Percentiles rank a stretch among this genome's conserved stretches.
Conservation (phyloP, 2,797 vertebrate species). For the Gorsachius magnificus region DNA sequence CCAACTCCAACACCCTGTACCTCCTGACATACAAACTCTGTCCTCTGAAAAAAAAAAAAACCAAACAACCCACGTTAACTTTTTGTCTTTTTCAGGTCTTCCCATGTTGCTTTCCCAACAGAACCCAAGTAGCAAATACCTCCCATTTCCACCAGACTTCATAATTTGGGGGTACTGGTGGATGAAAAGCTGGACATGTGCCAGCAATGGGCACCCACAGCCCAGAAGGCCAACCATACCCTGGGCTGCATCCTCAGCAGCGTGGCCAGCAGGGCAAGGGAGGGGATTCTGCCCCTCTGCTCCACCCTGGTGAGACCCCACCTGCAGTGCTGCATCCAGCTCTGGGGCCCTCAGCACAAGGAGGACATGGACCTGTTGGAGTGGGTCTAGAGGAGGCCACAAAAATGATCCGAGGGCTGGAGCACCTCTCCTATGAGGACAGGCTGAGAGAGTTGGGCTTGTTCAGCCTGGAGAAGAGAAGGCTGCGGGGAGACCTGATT, state of each 20-base stretch:
- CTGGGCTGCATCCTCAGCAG: background rate
- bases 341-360: fast-evolving
- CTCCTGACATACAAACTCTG: background rate
- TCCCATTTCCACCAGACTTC: background rate
- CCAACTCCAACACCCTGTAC: background rate
- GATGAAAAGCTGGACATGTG: background rate
- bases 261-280: fast-evolving
- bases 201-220: fast-evolving
- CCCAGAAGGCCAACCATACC: background rate
- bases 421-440: background rate
- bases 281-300: background rate
- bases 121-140: background rate
- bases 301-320: background rate
- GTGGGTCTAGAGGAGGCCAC: background rate
- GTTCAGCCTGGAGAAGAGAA: background rate
- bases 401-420: background rate
- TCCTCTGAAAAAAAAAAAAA: background rate
- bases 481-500: fast-evolving
- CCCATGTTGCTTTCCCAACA: background rate
- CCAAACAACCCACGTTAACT: too few species aligned
- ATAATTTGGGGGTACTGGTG: background rate
- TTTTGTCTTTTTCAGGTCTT: background rate
- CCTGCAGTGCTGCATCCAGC: background rate
- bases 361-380: fast-evolving
- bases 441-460: background rate